Base-by-base conservation (phyloP, 1,140 invertebrate genomes). In the Gerris buenoi region DNA sequence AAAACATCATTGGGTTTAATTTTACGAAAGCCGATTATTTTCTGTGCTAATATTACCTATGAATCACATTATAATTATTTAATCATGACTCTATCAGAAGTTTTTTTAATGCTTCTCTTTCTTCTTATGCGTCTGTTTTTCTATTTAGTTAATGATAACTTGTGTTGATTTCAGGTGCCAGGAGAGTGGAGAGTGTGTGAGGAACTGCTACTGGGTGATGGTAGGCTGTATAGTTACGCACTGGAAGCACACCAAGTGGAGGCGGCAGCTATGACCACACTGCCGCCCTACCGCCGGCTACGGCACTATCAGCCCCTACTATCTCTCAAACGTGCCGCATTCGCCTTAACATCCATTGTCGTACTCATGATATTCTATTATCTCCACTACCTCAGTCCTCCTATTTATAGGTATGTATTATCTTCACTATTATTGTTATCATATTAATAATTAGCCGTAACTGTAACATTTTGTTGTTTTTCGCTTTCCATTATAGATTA, bases 241-340 rank as follows among this genome's bases (percentile, higher is more conserved):
- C 27, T 80, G 79, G 79, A 80, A 79, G 74, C 79, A 80, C 76
- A 75, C 77, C 73, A 80, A 79, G 76, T 80, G 78, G 78, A 77
- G 78, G 77, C 74, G 76, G 71, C 78, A 77, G 77, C 73, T 75
- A 73, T 74, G 75, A 78, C 73, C 68, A 70, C 77, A 76, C 72
- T 75, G 76, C 74, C 77, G 76, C 72, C 75, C 75, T 73, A 70
- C 74, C 70, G 76, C 75, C 71, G 73, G 13, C 27, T 28, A 3
- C n/a, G 59, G 59, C 62, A 63, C 62, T 27, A 25, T 18, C 62
- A 26, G 25, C 62, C 62, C 15, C 62, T 28, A 13, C 62, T 18
- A 2, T 27, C 62, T 25, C 27, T 63, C 13, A 25, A 27, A 28
- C 10, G 27, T 13, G 25, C 25, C 62, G 62, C 27, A 15, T 27